Evolutionary conservation across 2,888 invertebrate genomes (phyloP).

Genomic region (Epicampocera succincta): DNA sequence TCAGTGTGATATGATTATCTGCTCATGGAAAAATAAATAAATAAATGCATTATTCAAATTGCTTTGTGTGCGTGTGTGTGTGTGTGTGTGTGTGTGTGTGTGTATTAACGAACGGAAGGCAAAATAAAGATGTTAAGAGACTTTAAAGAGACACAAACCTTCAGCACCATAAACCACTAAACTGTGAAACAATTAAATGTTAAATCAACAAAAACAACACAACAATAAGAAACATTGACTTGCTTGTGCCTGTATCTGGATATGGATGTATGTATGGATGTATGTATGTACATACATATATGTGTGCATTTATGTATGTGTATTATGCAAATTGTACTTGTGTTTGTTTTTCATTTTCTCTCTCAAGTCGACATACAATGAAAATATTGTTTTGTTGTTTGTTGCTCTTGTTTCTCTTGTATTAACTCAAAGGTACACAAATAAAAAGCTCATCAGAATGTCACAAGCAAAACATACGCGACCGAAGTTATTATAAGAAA

Average conservation of each 20-base stretch:
- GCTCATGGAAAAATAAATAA: background rate
- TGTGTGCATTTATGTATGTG: background rate
- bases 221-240: no score
- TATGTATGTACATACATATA: background rate
- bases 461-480: conserved; percentile 45
- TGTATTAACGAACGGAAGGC: background rate
- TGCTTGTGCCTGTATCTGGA: no score
- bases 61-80: background rate
- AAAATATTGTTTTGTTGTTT: background rate
- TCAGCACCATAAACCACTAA: conserved; percentile 56
- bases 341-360: background rate
- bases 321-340: conserved; percentile 2
- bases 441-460: conserved; percentile 42
- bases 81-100: background rate
- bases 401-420: background rate
- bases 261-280: no score
- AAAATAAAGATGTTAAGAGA: conserved; percentile 29
- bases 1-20: background rate
- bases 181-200: conserved; percentile 34
- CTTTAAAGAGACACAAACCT: conserved; percentile 19
- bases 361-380: background rate
- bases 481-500: conserved; percentile 5
- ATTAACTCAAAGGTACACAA: conserved; percentile 17
- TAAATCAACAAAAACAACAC: no score
- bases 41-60: conserved; percentile 34